Percentiles rank a stretch among this genome's conserved stretches.
These are phyloP conservation scores for Drosophila algonquin DNA, from an alignment of 2,888 invertebrate genomes.

Conservation along the genomic window DNA sequence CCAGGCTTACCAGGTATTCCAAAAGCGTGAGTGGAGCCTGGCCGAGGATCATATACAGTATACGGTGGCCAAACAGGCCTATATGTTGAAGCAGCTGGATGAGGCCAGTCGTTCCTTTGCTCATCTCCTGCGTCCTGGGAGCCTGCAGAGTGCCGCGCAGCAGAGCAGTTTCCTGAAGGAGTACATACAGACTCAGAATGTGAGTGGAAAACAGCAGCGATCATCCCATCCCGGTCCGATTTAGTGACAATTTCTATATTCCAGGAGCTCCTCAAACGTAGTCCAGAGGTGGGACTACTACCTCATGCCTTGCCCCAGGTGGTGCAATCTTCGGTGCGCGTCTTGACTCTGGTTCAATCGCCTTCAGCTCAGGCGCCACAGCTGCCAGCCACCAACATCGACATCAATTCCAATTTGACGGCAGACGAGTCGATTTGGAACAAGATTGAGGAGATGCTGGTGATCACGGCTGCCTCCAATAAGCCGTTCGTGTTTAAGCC, in stretches of 20 bases:
- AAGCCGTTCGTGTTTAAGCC: conserved; percentile 91
- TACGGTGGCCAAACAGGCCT: conserved; percentile 95
- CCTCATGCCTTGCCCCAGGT: conserved; percentile 91
- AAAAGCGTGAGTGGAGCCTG: conserved; percentile 92
- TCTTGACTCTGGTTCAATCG: conserved; percentile 85
- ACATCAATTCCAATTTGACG: conserved; percentile 81
- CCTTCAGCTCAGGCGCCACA: conserved; percentile 74
- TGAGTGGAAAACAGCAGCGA: conserved; percentile 81
- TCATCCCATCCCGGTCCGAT: not conserved
- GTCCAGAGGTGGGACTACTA: conserved; percentile 84
- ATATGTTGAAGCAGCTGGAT: conserved; percentile 89
- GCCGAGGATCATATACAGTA: conserved; percentile 98
- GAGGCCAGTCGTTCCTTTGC: conserved; percentile 91
- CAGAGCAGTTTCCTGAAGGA: conserved; percentile 93
- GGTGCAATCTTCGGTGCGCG: conserved; percentile 88
- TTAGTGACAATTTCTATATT: not conserved
- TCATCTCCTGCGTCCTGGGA: conserved; percentile 89
- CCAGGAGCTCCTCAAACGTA: conserved; percentile 81
- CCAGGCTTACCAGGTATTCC: conserved; percentile 93
- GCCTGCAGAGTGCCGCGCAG: conserved; percentile 89
- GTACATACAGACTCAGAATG: conserved; percentile 93
- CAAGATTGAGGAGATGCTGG: conserved; percentile 90
- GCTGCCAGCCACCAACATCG: conserved; percentile 82
- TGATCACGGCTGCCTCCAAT: conserved; percentile 89
- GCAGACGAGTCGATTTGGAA: conserved; percentile 87